Base-by-base conservation (phyloP, 2,113 vertebrate genomes). In the Gymnorhina tibicen region DNA sequence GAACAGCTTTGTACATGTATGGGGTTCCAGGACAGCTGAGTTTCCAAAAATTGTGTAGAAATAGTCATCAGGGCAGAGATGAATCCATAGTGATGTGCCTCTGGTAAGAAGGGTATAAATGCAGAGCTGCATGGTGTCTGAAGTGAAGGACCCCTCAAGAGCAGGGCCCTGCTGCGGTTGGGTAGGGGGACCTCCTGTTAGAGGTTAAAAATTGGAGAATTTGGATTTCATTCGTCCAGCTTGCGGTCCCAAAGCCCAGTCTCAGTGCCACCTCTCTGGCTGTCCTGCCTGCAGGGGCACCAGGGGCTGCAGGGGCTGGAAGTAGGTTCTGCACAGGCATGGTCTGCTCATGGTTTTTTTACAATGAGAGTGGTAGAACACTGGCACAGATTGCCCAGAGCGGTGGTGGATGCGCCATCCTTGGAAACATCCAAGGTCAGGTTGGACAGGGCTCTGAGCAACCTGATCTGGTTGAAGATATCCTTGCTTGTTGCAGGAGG, bases 181-280 rank as follows among this genome's bases (percentile, higher is more conserved):
- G 72, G 62, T 32, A 49, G 39, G 41, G 32, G 39, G 26, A 63
- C 18, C 20, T 93, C 37, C 35, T n/a, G 16, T 13, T 30, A 39
- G 52, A 67, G 27, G 14, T 1, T 11, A 46, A 64, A 56, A 60
- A 47, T 3, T 13, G 14, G 28, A 44, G 32, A 89, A 70, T 37
- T 76, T 1, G 0, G 22, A 24, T 56, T 72, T 59, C 2, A 2
- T 47, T 64, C 73, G 62, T 50, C 42, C 60, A 50, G 37, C 32
- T 77, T 0, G 0, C 41, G 32, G 22, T n/a, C 42, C 56, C 50
- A 75, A 78, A 30, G 7, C 37, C 33, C 18, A 13, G 14, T 14
- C 32, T 49, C 37, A 81, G 16, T 27, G 70, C 1, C 22, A 39
- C 41, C 21, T 47, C 27, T 63, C 13, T n/a, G 27, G 3, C 12